phyloP scores from a whole-genome alignment of 2,888 invertebrate species.

The Steinernema carpocapsae region DNA sequence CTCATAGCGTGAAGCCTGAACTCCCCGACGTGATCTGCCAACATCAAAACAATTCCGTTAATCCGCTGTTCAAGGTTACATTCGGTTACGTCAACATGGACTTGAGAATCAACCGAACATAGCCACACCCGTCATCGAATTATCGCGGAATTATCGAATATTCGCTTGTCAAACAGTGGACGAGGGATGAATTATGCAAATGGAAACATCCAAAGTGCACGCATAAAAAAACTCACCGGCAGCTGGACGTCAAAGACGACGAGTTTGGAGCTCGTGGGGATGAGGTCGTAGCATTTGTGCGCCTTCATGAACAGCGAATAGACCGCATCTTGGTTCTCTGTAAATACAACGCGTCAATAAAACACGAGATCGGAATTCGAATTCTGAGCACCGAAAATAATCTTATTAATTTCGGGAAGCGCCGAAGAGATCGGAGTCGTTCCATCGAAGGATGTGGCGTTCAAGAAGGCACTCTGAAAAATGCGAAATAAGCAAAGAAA shows the following conservation, averaged over 20 bases:
- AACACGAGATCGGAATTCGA: slow-evolving; percentile 16
- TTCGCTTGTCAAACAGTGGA: no score
- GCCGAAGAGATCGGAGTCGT: slow-evolving; percentile 48
- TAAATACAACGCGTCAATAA: slow-evolving; percentile 42
- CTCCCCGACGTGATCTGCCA: no score
- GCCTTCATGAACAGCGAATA: slow-evolving; percentile 86
- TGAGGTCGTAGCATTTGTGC: slow-evolving; percentile 99
- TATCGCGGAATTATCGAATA: not conserved
- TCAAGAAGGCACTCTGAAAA: slow-evolving; percentile 55
- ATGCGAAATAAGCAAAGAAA: slow-evolving; percentile 12
- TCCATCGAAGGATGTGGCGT: slow-evolving; percentile 50
- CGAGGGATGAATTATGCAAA: not conserved
- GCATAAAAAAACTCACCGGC: slow-evolving; percentile 73
- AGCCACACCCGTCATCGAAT: not conserved
- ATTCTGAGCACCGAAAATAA: slow-evolving; percentile 60
- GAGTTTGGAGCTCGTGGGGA: slow-evolving; percentile 97
- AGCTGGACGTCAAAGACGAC: slow-evolving; percentile 99
- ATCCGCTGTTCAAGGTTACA: no score
- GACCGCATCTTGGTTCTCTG: slow-evolving; percentile 68
- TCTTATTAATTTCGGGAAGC: slow-evolving; percentile 60
- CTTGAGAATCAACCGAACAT: not conserved
- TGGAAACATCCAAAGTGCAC: not conserved
- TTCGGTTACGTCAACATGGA: no score
- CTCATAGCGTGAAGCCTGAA: no score
- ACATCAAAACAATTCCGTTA: no score